A percentile compares a stretch with the other conserved stretches of the same genome.
Evolutionary conservation across 2,888 invertebrate genomes (phyloP).

Genomic region (Cylloceria caligata): DNA sequence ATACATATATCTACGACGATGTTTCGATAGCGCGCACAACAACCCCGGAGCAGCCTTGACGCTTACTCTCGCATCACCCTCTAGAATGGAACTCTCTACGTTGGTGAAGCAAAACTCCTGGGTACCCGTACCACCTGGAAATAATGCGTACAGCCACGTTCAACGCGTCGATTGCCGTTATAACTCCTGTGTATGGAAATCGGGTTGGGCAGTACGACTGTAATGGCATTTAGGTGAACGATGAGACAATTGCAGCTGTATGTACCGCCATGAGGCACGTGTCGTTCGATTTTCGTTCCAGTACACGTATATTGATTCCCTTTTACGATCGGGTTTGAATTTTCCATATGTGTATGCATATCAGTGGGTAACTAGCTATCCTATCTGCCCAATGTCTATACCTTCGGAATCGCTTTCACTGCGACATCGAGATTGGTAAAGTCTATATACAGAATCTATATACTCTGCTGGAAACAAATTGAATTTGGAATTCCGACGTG

Average conservation of each 20-base stretch:
- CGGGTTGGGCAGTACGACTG: slow-evolving; percentile 1
- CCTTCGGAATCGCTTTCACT: slow-evolving; percentile 31
- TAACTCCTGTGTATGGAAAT: slow-evolving; percentile 9
- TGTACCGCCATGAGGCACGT: slow-evolving; percentile 7
- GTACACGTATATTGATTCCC: slow-evolving; percentile 51
- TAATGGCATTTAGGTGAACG: slow-evolving; percentile 21
- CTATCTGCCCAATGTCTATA: slow-evolving; percentile 27
- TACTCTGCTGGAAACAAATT: slow-evolving; percentile 32
- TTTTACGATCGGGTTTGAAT: slow-evolving; percentile 25
- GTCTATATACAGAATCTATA: slow-evolving; percentile 34
- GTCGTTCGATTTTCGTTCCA: slow-evolving; percentile 50
- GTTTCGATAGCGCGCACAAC: slow-evolving; percentile 34
- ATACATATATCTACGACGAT: slow-evolving; percentile 60
- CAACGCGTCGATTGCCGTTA: slow-evolving; percentile 21
- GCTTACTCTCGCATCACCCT: not conserved
- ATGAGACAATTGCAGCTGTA: slow-evolving; percentile 19
- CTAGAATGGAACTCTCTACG: not conserved
- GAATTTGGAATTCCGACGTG: slow-evolving; percentile 38
- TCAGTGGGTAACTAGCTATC: slow-evolving; percentile 11
- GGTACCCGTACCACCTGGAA: slow-evolving; percentile 28
- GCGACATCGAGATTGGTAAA: slow-evolving; percentile 36
- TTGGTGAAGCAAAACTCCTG: slow-evolving; percentile 9
- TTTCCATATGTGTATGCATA: slow-evolving; percentile 23
- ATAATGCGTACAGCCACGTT: slow-evolving; percentile 47
- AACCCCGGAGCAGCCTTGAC: slow-evolving; percentile 9